Conservation (phyloP, 2,797 vertebrate species). For the Eleutherodactylus coqui region DNA sequence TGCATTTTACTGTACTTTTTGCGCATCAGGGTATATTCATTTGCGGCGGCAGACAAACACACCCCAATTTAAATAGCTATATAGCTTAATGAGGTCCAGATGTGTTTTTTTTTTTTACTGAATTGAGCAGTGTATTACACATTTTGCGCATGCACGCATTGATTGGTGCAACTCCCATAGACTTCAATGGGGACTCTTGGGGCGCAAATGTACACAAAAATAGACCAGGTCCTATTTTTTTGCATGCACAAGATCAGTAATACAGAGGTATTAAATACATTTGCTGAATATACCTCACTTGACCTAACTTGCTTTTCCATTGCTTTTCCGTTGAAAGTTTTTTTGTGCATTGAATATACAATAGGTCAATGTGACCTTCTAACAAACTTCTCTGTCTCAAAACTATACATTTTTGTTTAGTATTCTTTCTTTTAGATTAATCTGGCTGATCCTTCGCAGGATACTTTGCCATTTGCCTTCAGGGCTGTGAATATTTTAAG, state of each 20-base stretch:
- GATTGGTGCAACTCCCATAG: too few species aligned
- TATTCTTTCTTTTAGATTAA: neutral
- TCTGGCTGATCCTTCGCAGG: neutral
- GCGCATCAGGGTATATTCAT: too few species aligned
- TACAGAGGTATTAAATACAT: neutral
- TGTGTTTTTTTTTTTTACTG: too few species aligned
- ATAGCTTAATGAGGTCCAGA: too few species aligned
- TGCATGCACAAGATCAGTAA: neutral
- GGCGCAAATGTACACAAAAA: too few species aligned
- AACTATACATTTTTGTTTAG: neutral
- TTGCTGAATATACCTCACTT: neutral
- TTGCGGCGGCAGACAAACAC: too few species aligned
- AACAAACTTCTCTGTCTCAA: neutral
- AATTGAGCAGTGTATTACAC: too few species aligned
- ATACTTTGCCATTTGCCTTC: neutral
- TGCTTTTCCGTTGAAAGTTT: neutral
- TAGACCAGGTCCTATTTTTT: too few species aligned
- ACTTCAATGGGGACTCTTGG: too few species aligned
- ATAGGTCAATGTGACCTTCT: neutral
- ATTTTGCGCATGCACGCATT: too few species aligned
- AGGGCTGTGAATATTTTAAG: neutral
- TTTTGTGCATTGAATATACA: neutral
- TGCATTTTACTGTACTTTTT: too few species aligned
- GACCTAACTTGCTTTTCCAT: neutral
- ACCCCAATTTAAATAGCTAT: too few species aligned